Conservation (phyloP, 2,888 invertebrate genomes). For the Aleiodes testaceus region DNA sequence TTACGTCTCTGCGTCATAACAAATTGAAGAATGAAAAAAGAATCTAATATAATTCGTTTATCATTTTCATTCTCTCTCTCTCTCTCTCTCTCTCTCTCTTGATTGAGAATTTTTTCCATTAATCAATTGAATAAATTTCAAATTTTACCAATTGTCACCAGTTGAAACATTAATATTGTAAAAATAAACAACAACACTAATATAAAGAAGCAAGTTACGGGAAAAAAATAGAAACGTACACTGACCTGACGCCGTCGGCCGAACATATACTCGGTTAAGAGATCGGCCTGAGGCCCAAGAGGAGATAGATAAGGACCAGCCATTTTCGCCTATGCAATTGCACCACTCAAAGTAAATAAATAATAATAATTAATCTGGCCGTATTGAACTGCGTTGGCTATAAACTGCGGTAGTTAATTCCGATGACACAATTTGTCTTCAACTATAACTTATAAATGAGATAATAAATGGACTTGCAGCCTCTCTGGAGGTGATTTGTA, state of each 20-base stretch:
- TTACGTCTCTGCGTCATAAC: constrained; percentile 82
- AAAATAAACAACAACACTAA: not conserved
- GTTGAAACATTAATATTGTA: not conserved
- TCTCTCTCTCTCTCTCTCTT: too few relatives aligned
- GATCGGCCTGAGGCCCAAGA: constrained; percentile 82
- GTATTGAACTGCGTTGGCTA: too few relatives aligned
- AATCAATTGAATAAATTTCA: too few relatives aligned
- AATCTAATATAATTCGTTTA: constrained; percentile 23
- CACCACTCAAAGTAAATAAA: not conserved
- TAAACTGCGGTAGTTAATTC: too few relatives aligned
- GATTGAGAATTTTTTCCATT: too few relatives aligned
- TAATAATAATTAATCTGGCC: not conserved
- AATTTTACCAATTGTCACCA: not conserved
- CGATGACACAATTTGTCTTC: too few relatives aligned
- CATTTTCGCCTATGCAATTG: constrained; percentile 74
- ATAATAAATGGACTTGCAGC: not conserved
- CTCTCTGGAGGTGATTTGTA: constrained; percentile 37
- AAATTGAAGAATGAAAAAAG: constrained; percentile 38
- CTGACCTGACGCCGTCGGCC: constrained; percentile 84
- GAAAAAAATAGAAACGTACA: constrained; percentile 66
- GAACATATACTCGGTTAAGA: constrained; percentile 95
- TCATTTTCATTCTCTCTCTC: not conserved
- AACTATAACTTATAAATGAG: too few relatives aligned
- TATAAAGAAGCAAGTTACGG: constrained; percentile 23
- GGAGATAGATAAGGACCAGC: constrained; percentile 91